Evolutionary conservation across 35 echinoderm and acorn worm genomes (phyloP), one percentile per base, ranked within the genome.

Genomic region (Hemicentrotus pulcherrimus): DNA sequence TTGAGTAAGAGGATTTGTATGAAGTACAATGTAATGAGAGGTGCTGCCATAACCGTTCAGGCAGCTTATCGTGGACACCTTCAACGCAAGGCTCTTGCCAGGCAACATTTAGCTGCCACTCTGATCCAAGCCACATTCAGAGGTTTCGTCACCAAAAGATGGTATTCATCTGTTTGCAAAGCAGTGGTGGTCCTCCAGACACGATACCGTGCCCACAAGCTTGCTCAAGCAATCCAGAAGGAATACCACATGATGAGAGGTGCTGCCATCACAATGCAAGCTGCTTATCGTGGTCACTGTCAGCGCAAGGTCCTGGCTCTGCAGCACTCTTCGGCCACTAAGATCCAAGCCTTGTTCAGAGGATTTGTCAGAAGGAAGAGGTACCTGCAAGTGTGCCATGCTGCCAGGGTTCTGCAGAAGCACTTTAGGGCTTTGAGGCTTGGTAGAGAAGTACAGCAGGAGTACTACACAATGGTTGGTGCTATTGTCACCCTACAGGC

Each of bases 341-440:
- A 86, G 32, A 98, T 98, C 31, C 96, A 98, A 86, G 89, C 96
- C 15, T 52, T 65, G 28, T 97, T 65, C 65, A 96, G 96, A 94
- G 88, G 94, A 50, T 95, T 94, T 61, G 86, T 86, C 61, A 71
- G 94, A 15, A 94, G 94, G 47, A 45, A 70, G 65, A 10, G 30
- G 12, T 97, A 95, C 58, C 13, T 31, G 16, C n/a, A 32, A 93
- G 13, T 93, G n/a, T 24, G 45, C 4, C 15, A 55, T 50, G 92
- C 90, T 94, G n/a, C 91, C 30, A 32, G 12, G 30, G 91, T 93
- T 32, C 91, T 93, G 18, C 91, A 93, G 91, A 93, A 32, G 30
- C 28, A 92, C 31, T 97, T 85, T 52, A 65, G 96, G 9, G 94
- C 94, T 32, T 32, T 47, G 35, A 48, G 70, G 28, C 47, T 85